phyloP scores from a whole-genome alignment of 2,113 vertebrate species.

The Bubalus kerabau region DNA sequence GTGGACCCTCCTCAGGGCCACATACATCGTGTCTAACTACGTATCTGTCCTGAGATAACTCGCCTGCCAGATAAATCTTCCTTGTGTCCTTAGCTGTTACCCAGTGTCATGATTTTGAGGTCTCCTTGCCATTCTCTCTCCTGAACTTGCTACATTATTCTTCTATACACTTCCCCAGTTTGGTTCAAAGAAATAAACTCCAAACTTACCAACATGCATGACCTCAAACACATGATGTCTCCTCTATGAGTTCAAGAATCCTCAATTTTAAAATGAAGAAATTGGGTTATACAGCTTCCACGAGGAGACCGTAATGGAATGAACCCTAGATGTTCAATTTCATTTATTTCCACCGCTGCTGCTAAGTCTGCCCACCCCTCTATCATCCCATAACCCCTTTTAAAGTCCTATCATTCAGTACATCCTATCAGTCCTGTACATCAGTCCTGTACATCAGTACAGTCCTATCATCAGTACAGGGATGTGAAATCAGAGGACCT shows the following conservation, averaged over 20 bases:
- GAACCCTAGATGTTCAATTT: not conserved
- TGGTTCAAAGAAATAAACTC: not conserved
- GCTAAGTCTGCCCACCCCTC: not conserved
- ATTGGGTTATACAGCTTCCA: not conserved
- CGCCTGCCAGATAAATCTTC: not conserved
- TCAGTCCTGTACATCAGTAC: too few species aligned
- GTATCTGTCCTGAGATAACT: not conserved
- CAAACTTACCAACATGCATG: not conserved
- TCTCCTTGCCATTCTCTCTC: not conserved
- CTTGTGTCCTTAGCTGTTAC: not conserved
- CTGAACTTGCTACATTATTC: not conserved
- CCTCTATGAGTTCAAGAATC: not conserved
- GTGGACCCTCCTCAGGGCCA: not conserved
- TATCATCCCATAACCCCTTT: not conserved
- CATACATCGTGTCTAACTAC: not conserved
- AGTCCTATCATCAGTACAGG: not conserved
- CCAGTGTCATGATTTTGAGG: not conserved
- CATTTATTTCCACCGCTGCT: not conserved
- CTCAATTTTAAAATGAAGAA: constrained; percentile 18
- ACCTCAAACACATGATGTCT: not conserved
- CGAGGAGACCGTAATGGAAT: not conserved
- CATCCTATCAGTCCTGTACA: too few species aligned
- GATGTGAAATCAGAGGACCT: not conserved
- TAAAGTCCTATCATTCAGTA: not conserved
- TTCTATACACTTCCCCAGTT: not conserved